Percentiles rank a stretch among this genome's conserved stretches.
Evolutionary conservation across 2,113 vertebrate species (phyloP).

Genomic region (Gasterosteus aculeatus): DNA sequence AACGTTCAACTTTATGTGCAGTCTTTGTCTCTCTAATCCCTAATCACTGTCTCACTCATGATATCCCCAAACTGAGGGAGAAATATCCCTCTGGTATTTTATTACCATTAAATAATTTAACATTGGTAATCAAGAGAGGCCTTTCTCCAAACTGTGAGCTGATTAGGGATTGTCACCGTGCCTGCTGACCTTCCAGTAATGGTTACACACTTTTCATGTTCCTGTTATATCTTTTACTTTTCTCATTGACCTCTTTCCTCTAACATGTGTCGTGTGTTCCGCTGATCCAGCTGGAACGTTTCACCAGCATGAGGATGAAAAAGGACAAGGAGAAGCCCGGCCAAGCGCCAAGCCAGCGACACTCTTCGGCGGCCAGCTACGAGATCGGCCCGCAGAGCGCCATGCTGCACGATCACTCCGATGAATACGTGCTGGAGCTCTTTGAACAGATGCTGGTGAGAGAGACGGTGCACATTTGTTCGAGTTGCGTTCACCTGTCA

Average conservation of each 20-base stretch:
- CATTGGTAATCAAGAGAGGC: neutral
- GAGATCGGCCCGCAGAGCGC: constrained; percentile 77
- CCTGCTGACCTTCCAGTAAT: neutral
- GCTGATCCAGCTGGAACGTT: constrained; percentile 86
- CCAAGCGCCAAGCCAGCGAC: constrained; percentile 75
- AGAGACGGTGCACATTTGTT: neutral
- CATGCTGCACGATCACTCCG: constrained; percentile 81
- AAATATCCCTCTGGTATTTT: neutral
- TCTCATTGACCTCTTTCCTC: constrained; percentile 8
- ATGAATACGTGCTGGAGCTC: constrained; percentile 87
- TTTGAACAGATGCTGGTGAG: constrained; percentile 96
- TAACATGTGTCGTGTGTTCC: constrained; percentile 30
- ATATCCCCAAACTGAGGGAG: neutral
- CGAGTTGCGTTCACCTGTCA: neutral
- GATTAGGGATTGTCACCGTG: constrained; percentile 24
- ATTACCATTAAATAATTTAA: neutral
- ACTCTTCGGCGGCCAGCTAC: constrained; percentile 83
- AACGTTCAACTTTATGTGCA: constrained; percentile 20
- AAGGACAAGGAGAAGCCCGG: constrained; percentile 89
- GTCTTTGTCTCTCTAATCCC: constrained; percentile 26
- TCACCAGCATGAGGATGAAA: constrained; percentile 92
- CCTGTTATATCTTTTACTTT: neutral
- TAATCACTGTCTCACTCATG: constrained; percentile 19
- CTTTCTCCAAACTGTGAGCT: constrained; percentile 6
- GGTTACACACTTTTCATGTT: neutral